These are phyloP conservation scores for Babylonia areolata DNA, from an alignment of 1,140 invertebrate species.

Conservation along the genomic window DNA sequence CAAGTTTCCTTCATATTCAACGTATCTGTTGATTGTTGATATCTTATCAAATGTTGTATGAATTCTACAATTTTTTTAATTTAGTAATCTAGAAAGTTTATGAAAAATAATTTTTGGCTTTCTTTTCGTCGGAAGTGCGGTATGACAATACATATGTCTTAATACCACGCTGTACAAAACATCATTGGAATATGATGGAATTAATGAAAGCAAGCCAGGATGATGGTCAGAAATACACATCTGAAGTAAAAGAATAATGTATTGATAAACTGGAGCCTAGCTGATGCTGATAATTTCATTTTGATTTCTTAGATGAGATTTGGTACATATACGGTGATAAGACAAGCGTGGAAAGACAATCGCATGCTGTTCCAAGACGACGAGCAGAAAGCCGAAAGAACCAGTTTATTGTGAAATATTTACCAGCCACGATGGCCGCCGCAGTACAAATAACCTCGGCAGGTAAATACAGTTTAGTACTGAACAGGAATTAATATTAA, in stretches of 20 bases:
- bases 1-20: no score
- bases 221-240: not conserved
- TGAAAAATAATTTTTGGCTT: no score
- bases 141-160: no score
- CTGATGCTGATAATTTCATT: no score
- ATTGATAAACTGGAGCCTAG: not conserved
- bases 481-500: not conserved
- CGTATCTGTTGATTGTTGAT: no score
- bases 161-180: not conserved
- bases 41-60: no score
- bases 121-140: no score
- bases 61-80: no score
- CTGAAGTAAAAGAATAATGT: no score
- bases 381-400: not conserved
- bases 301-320: not conserved
- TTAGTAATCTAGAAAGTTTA: no score
- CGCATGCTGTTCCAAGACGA: conserved; percentile 22
- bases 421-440: conserved; percentile 21
- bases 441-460: conserved; percentile 40
- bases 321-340: not conserved
- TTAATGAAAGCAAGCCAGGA: not conserved
- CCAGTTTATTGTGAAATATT: not conserved
- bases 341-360: not conserved
- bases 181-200: not conserved
- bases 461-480: conserved; percentile 17